Evolutionary conservation across 2,888 invertebrate species (phyloP).

Genomic region (Eupithecia pulchellata): DNA sequence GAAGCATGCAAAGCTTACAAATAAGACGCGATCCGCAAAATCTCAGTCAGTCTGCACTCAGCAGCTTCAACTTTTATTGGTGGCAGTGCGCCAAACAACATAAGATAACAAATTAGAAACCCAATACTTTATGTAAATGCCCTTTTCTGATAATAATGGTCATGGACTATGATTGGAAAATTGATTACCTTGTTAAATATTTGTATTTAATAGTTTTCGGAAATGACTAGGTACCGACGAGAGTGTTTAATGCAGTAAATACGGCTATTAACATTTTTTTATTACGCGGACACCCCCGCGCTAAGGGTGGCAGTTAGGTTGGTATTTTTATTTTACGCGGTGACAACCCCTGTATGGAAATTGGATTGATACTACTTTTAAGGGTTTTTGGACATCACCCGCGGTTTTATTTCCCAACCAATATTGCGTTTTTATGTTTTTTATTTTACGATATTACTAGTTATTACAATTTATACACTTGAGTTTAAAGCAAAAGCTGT

Average conservation of each 20-base stretch:
- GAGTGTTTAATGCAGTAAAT: conserved; percentile 45
- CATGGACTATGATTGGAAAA: neutral
- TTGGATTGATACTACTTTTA: conserved; percentile 83
- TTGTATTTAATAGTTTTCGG: conserved; percentile 13
- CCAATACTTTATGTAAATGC: neutral
- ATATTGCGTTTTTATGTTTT: conserved; percentile 75
- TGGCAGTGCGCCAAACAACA: conserved; percentile 30
- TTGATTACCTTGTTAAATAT: neutral
- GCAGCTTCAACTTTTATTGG: conserved; percentile 19
- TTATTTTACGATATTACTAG: conserved; percentile 69
- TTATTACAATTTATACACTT: conserved; percentile 54
- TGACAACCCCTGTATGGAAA: conserved; percentile 82
- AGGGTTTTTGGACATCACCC: conserved; percentile 79
- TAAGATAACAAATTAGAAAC: neutral
- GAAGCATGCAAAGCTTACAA: conserved; percentile 41
- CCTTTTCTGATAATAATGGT: neutral
- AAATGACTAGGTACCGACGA: conserved; percentile 21
- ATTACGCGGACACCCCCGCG: conserved; percentile 55
- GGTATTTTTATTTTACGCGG: conserved; percentile 82
- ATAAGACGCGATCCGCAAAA: conserved; percentile 28
- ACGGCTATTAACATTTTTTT: conserved; percentile 79
- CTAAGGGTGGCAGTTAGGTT: conserved; percentile 71
- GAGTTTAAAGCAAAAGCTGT: conserved; percentile 27
- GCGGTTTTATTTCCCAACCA: conserved; percentile 73
- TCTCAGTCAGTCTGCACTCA: conserved; percentile 9